Conservation (phyloP, 2,888 invertebrate genomes). For the Lasioglossum lativentre region DNA sequence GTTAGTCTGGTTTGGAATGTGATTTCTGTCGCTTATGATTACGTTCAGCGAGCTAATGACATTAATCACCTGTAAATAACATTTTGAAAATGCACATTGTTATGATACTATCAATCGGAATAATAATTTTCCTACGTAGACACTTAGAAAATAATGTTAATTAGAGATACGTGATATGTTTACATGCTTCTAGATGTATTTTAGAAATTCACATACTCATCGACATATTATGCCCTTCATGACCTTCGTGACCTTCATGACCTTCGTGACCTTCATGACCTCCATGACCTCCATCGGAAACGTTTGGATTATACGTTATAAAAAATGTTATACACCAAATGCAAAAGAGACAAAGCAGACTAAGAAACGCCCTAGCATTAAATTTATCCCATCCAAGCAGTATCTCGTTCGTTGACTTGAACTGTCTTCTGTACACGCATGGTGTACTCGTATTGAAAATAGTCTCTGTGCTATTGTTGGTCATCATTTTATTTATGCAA, state of each 20-base stretch:
- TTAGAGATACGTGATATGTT: neutral
- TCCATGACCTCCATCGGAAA: conserved; percentile 22
- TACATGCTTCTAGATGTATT: neutral
- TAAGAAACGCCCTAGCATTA: conserved; percentile 63
- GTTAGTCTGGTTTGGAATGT: neutral
- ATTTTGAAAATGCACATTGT: neutral
- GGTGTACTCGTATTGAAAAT: conserved; percentile 19
- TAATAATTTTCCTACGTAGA: neutral
- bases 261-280: conserved; percentile 29
- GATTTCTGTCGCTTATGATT: neutral
- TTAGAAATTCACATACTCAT: neutral
- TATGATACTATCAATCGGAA: neutral
- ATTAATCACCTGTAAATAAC: neutral
- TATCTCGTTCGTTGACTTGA: conserved; percentile 44
- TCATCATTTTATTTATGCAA: conserved; percentile 14
- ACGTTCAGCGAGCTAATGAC: neutral
- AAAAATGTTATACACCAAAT: conserved; percentile 76
- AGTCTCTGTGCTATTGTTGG: conserved; percentile 26
- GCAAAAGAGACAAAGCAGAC: conserved; percentile 71
- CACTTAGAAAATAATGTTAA: neutral
- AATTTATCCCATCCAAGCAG: conserved; percentile 79
- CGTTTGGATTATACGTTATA: conserved; percentile 59
- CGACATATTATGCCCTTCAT: neutral
- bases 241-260: conserved; percentile 38
- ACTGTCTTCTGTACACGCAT: conserved; percentile 1